These are phyloP conservation scores for Sinocyclocheilus maitianheensis DNA, from an alignment of 2,113 vertebrate genomes.

Conservation along the genomic window DNA sequence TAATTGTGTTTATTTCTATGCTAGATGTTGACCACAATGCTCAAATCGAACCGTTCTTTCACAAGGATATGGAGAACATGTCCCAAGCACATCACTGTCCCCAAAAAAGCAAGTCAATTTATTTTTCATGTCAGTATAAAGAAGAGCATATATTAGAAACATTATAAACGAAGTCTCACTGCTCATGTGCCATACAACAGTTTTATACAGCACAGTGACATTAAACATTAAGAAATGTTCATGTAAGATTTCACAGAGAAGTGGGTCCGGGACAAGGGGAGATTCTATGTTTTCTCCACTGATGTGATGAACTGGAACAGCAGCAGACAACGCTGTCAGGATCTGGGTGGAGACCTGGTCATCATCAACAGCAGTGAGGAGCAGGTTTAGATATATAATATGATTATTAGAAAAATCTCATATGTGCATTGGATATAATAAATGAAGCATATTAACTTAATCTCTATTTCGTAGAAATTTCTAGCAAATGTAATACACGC, in stretches of 20 bases:
- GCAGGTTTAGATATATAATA: conserved; percentile 29
- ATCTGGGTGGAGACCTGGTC: conserved; percentile 44
- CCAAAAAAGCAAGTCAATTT: conserved; percentile 3
- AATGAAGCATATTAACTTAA: not conserved
- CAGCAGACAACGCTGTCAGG: conserved; percentile 32
- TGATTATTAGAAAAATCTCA: not conserved
- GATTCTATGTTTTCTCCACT: conserved; percentile 29
- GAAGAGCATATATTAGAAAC: not conserved
- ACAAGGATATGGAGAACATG: not conserved
- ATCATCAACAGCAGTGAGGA: conserved; percentile 43
- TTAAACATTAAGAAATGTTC: not conserved
- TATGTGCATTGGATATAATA: not conserved
- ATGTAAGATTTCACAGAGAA: not conserved
- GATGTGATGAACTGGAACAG: conserved; percentile 13
- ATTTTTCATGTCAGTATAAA: not conserved
- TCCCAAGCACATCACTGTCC: not conserved
- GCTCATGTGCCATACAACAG: not conserved
- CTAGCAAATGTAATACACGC: not conserved
- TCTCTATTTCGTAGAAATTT: not conserved
- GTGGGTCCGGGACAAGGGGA: conserved; percentile 14
- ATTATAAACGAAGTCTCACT: not conserved
- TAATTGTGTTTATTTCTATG: not conserved
- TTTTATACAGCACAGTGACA: not conserved
- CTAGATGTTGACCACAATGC: not conserved
- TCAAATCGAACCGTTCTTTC: not conserved